Conservation (phyloP, 2,888 invertebrate species). For the Macrophya alboannulata region DNA sequence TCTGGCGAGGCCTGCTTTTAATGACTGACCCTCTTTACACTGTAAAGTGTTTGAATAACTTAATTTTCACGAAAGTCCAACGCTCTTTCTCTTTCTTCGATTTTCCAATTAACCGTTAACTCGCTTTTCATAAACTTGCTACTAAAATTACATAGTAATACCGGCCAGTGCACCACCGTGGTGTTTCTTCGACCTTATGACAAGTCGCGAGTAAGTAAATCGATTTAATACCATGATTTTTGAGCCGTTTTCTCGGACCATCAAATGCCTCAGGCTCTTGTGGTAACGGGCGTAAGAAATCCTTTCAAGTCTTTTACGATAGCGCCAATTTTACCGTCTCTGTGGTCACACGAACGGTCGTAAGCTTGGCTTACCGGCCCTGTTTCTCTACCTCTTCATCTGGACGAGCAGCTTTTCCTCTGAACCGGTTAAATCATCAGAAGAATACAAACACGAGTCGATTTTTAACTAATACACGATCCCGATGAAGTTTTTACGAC, state of each 20-base stretch:
- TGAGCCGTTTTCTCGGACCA: background rate
- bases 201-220: background rate
- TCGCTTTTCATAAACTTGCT: background rate
- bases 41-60: constrained; percentile 16
- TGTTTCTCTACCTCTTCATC: constrained; percentile 22
- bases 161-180: background rate
- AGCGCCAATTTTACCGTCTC: constrained; percentile 31
- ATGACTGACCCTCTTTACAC: constrained; percentile 10
- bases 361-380: constrained; percentile 15
- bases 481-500: background rate
- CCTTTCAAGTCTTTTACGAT: constrained; percentile 15
- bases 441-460: constrained; percentile 9
- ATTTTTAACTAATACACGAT: background rate
- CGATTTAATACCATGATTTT: constrained; percentile 9
- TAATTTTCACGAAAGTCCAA: constrained; percentile 9
- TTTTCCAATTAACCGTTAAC: background rate
- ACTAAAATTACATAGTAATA: background rate
- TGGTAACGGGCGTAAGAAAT: background rate
- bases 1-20: background rate
- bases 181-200: background rate
- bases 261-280: background rate
- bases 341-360: constrained; percentile 40
- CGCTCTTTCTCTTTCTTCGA: background rate
- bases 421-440: constrained; percentile 41
- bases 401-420: constrained; percentile 47